Base-by-base conservation (phyloP, 2,797 vertebrate species). In the Xenops minutus region DNA sequence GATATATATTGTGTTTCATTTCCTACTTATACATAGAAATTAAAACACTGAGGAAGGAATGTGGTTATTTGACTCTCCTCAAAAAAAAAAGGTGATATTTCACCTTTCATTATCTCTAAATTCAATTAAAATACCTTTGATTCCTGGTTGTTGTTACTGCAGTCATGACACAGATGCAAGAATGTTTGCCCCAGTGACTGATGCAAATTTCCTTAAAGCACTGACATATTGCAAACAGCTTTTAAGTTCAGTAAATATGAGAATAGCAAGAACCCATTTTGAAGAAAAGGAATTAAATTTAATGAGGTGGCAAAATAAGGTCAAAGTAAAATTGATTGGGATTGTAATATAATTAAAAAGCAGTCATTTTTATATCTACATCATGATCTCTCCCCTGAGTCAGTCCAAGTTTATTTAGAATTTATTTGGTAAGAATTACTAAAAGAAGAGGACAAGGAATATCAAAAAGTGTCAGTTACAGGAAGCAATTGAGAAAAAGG, bases 401-500 rank as follows among this genome's bases (percentile, higher is more conserved):
- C 30, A 89, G 10, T 54, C 7, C 12, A 77, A 76, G 56, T 91
- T 56, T 88, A 88, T 88, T 95, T 93, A 80, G 73, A 86, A 93
- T 46, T 46, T 46, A 6, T 56, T 19, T 71, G 20, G 9, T 61
- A 54, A 76, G 69, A 84, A n/a, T 77, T 82, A 54, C 19, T 79
- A 36, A 82, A 29, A 66, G 58, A 58, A 63, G 14, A 72, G 18
- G 44, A 44, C 4, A 80, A 68, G 37, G 41, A 51, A 32, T 66
- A 88, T 49, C 32, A 3, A 74, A 74, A 91, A 34, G 12, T 44
- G 8, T 29, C 13, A 7, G 7, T 89, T 66, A 27, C 54, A 46
- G 27, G 34, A 85, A 91, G 39, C 5, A 58, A 3, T 36, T 77
- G 24, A 72, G 44, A 62, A 79, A 88, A 91, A 75, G 6, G 41